Evolutionary conservation across 35 echinoderm and acorn worm genomes (phyloP).

Genomic region (Amphiura filiformis): DNA sequence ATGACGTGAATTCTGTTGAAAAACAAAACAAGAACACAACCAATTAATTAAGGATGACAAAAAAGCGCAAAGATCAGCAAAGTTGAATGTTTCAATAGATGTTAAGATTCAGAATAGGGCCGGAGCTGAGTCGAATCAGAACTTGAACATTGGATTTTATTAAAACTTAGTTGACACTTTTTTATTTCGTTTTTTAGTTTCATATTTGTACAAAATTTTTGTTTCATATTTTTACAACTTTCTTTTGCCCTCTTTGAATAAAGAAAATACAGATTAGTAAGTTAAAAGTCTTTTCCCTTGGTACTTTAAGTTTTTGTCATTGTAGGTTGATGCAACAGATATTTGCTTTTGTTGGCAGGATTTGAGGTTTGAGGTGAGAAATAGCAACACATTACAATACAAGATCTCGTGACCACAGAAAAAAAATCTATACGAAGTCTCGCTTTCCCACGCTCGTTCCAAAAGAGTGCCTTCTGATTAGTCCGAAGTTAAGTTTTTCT

Average conservation of each 20-base stretch:
- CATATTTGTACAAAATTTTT: no score
- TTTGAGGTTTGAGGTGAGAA: neutral
- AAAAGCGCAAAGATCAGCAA: no score
- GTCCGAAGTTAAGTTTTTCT: no score
- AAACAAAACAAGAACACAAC: neutral
- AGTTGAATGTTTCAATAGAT: no score
- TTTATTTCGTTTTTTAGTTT: no score
- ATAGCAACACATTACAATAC: neutral
- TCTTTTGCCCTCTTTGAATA: neutral
- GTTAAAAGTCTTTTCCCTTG: neutral
- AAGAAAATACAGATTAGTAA: neutral
- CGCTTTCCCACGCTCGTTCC: neutral
- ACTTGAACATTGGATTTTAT: no score
- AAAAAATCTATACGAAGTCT: neutral
- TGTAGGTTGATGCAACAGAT: neutral
- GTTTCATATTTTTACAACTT: no score
- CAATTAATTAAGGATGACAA: no score
- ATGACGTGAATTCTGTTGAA: slow-evolving; percentile 72
- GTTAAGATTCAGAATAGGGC: no score
- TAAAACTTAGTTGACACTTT: no score
- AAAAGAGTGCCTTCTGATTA: neutral
- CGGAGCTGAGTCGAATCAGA: no score
- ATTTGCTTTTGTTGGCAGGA: neutral
- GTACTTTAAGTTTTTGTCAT: neutral
- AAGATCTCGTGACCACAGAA: neutral